phyloP scores from a whole-genome alignment of 2,888 invertebrate genomes.

The Himalopsyche tibetana region DNA sequence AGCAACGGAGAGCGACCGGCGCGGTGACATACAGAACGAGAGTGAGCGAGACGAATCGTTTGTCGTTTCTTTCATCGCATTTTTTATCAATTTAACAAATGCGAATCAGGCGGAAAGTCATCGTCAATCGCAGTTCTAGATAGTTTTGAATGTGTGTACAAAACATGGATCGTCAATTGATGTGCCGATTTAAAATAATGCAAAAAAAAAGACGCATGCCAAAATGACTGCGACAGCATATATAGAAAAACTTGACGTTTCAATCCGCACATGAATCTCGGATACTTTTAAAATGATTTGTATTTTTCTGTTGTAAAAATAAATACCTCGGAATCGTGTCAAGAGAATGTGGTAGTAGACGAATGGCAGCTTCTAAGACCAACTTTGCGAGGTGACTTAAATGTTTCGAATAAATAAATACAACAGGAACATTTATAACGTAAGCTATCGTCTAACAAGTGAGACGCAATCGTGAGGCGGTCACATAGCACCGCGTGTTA shows the following conservation, averaged over 20 bases:
- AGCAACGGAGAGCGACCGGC: conserved; percentile 54
- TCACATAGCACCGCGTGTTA: neutral
- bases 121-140: neutral
- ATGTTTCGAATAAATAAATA: conserved; percentile 13
- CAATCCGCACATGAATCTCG: conserved; percentile 19
- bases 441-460: conserved; percentile 8
- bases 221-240: neutral
- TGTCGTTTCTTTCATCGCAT: neutral
- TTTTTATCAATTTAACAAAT: neutral
- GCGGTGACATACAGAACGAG: conserved; percentile 10
- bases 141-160: conserved; percentile 46
- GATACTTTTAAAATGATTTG: conserved; percentile 7
- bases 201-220: neutral
- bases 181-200: conserved; percentile 49
- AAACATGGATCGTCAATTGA: conserved; percentile 43
- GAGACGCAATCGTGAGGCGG: conserved; percentile 1
- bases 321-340: conserved; percentile 64
- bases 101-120: conserved; percentile 12
- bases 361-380: conserved; percentile 30
- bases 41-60: conserved; percentile 32
- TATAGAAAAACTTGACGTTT: neutral
- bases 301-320: conserved; percentile 55
- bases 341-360: conserved; percentile 54
- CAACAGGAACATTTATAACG: conserved; percentile 17
- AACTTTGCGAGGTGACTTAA: neutral